phyloP scores from a whole-genome alignment of 2,113 vertebrate species.

The Scolopax mira region DNA sequence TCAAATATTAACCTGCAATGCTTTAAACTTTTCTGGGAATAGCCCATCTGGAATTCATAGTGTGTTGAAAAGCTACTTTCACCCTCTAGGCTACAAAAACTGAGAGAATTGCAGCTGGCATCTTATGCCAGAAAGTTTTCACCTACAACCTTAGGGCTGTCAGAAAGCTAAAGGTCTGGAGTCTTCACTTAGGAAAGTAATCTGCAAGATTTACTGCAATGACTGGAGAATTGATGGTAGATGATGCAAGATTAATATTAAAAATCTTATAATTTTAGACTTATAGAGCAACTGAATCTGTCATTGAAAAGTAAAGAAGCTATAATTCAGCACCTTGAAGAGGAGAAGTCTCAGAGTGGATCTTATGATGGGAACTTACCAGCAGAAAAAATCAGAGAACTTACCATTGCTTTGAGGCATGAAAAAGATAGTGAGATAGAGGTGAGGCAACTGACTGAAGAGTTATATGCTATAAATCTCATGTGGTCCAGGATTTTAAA shows the following conservation, averaged over 20 bases:
- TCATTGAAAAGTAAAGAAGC: constrained; percentile 84
- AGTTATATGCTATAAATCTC: neutral
- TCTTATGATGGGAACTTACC: constrained; percentile 46
- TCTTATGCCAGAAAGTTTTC: neutral
- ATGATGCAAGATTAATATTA: constrained; percentile 66
- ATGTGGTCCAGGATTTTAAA: neutral
- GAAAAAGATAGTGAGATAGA: constrained; percentile 79
- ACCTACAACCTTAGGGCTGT: neutral
- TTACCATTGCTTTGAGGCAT: constrained; percentile 56
- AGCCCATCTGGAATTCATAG: neutral
- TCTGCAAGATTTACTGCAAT: neutral
- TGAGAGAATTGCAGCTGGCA: neutral
- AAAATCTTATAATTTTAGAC: constrained; percentile 73
- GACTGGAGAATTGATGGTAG: neutral
- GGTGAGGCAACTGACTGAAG: constrained; percentile 69
- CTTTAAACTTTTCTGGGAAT: neutral
- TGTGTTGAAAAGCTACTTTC: neutral
- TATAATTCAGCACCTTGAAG: constrained; percentile 77
- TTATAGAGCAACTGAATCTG: constrained; percentile 83
- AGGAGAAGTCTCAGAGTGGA: constrained; percentile 61
- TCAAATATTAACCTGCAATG: neutral
- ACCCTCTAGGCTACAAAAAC: neutral
- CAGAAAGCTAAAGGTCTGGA: neutral
- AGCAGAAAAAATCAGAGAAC: constrained; percentile 65
- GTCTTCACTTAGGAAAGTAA: neutral